Evolutionary conservation across 2,888 invertebrate genomes (phyloP).

Genomic region (Epinotia nisella): DNA sequence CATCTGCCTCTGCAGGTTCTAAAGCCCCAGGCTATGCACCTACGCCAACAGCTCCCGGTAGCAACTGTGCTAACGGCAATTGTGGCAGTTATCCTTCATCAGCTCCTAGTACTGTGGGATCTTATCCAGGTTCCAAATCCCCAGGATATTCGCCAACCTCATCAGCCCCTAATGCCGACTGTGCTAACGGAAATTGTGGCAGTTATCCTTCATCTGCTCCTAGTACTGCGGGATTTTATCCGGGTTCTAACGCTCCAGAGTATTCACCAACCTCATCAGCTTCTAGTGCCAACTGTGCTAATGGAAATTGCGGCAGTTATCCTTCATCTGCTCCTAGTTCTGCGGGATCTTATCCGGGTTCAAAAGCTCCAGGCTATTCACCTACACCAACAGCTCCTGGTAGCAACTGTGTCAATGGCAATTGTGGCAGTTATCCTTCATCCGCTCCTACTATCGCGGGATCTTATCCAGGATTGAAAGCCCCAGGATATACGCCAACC

Average conservation of each 20-base stretch:
- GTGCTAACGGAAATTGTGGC: conserved; percentile 33
- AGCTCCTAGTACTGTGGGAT: too few relatives aligned
- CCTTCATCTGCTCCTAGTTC: conserved; percentile 6
- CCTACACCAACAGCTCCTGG: conserved; percentile 35
- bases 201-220: conserved; percentile 13
- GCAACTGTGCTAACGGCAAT: conserved; percentile 38
- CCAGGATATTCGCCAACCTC: conserved; percentile 24
- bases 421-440: conserved; percentile 20
- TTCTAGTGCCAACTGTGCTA: conserved; percentile 33
- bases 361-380: conserved; percentile 14
- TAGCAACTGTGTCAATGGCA: conserved; percentile 36
- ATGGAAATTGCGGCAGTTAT: conserved; percentile 38
- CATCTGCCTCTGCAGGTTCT: conserved; percentile 11
- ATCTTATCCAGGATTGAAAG: too few relatives aligned
- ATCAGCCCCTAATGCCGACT: conserved; percentile 28
- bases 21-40: conserved; percentile 16
- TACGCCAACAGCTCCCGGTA: conserved; percentile 34
- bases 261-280: conserved; percentile 50
- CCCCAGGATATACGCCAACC: conserved; percentile 3
- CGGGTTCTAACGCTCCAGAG: conserved; percentile 43
- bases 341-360: conserved; percentile 7
- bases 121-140: too few relatives aligned
- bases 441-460: too few relatives aligned
- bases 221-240: conserved; percentile 3
- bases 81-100: conserved; percentile 9